phyloP scores from a whole-genome alignment of 2,888 invertebrate species.

The Trachelus tabidus region DNA sequence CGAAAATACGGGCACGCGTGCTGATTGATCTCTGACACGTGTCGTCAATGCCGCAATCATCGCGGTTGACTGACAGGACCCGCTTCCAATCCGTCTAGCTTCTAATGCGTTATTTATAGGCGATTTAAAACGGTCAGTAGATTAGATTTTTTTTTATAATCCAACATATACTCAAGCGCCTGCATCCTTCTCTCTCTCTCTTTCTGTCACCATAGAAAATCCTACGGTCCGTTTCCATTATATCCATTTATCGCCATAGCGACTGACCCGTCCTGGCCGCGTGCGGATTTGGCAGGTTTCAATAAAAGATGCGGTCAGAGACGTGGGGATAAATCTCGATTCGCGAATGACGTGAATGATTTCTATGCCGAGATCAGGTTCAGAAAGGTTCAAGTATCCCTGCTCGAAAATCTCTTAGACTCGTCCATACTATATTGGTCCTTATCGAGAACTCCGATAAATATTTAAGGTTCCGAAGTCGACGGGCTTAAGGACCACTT shows the following conservation, averaged over 20 bases:
- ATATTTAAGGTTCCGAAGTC: background rate
- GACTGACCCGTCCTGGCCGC: slow-evolving; percentile 10
- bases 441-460: background rate
- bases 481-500: background rate
- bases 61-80: slow-evolving; percentile 58
- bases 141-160: slow-evolving; percentile 18
- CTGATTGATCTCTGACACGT: slow-evolving; percentile 64
- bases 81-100: slow-evolving; percentile 35
- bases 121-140: slow-evolving; percentile 48
- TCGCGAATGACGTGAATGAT: background rate
- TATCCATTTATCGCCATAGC: slow-evolving; percentile 20
- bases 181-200: background rate
- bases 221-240: slow-evolving; percentile 7
- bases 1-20: slow-evolving; percentile 64
- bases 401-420: background rate
- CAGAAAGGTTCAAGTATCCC: background rate
- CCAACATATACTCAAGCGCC: background rate
- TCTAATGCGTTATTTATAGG: slow-evolving; percentile 63
- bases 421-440: background rate
- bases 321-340: background rate
- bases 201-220: background rate
- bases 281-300: background rate
- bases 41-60: slow-evolving; percentile 64
- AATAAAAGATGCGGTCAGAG: background rate
- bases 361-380: background rate